Conservation (phyloP, 1,140 invertebrate genomes). For the Caenorhabditis inopinata region DNA sequence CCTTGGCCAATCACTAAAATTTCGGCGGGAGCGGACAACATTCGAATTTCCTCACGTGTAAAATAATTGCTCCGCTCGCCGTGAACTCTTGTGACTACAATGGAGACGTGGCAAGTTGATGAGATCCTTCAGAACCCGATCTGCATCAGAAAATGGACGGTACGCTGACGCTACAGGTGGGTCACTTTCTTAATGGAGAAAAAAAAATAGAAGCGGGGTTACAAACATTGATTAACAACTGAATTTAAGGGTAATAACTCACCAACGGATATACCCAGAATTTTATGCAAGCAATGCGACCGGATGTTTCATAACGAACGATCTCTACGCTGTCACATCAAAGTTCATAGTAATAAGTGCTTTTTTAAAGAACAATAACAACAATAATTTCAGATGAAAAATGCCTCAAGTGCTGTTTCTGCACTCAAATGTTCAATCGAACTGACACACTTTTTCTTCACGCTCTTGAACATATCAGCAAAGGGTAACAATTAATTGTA, state of each 20-base stretch:
- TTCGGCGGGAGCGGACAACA: neutral
- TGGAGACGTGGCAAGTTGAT: neutral
- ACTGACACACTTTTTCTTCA: slow-evolving; percentile 6
- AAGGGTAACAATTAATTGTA: neutral
- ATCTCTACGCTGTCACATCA: neutral
- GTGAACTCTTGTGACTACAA: neutral
- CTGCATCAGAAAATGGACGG: neutral
- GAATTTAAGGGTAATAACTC: no score
- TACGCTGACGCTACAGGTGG: neutral
- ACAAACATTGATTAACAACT: no score
- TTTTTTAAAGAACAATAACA: neutral
- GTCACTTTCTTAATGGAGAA: no score
- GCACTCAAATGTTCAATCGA: neutral
- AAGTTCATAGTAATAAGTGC: slow-evolving; percentile 3
- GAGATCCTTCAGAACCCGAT: neutral
- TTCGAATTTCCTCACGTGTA: neutral
- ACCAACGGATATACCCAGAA: neutral
- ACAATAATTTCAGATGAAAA: neutral
- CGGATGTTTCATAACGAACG: neutral
- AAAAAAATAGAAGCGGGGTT: no score
- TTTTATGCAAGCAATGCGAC: neutral
- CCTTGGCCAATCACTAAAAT: neutral
- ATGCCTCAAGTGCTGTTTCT: neutral
- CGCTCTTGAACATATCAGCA: neutral
- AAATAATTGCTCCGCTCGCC: neutral